Evolutionary conservation across 2,888 invertebrate genomes (phyloP).

Genomic region (Lampropteryx suffumata): DNA sequence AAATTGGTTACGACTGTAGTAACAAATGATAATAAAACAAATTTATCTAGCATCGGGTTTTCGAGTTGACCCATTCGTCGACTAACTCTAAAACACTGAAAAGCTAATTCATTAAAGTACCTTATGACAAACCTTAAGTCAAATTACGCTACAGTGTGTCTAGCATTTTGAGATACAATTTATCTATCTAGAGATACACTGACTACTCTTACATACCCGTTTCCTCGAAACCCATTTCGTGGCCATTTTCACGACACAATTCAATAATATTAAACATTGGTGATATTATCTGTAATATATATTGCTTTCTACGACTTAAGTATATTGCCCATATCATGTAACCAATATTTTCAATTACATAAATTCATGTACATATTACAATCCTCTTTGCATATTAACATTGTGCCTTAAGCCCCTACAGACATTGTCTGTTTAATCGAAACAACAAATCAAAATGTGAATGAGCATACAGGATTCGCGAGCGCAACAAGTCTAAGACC

Average conservation of each 20-base stretch:
- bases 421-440: constrained; percentile 22
- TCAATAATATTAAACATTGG: constrained; percentile 5
- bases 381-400: constrained; percentile 22
- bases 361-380: not conserved
- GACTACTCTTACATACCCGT: constrained; percentile 69
- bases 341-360: constrained; percentile 11
- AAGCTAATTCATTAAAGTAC: constrained; percentile 67
- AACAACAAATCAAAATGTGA: constrained; percentile 27
- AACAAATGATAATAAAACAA: constrained; percentile 47
- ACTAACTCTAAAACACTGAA: constrained; percentile 83
- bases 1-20: constrained; percentile 3
- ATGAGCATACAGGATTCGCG: constrained; percentile 21
- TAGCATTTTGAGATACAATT: constrained; percentile 67
- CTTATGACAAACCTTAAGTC: constrained; percentile 57
- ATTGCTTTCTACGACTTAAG: constrained; percentile 12
- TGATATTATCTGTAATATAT: constrained; percentile 4
- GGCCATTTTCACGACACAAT: constrained; percentile 19
- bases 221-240: constrained; percentile 61
- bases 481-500: constrained; percentile 37
- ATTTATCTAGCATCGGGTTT: constrained; percentile 75
- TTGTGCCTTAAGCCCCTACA: constrained; percentile 9
- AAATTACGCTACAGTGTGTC: constrained; percentile 47
- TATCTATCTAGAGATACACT: constrained; percentile 73
- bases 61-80: constrained; percentile 80
- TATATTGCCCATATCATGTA: constrained; percentile 7